A percentile compares a stretch with the other conserved stretches of the same genome.
Conservation (phyloP, 1,140 invertebrate genomes). For the Panagrolaimus sp. region DNA sequence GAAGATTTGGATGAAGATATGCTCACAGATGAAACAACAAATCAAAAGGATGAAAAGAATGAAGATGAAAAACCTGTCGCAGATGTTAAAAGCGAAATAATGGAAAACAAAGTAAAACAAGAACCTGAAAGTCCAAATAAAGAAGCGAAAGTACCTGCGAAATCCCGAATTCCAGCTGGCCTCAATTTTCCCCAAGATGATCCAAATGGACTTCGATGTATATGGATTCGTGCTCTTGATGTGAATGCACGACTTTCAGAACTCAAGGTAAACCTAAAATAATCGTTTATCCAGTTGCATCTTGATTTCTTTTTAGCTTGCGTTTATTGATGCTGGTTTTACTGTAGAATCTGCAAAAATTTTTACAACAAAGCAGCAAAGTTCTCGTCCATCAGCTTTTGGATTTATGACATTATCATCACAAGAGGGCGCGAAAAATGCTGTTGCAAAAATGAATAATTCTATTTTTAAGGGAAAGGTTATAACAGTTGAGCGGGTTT, state of each 20-base stretch:
- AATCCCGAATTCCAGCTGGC: background rate
- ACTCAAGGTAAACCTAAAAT: conserved; percentile 4
- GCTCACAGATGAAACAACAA: background rate
- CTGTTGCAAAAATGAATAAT: conserved; percentile 36
- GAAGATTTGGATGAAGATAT: conserved; percentile 7
- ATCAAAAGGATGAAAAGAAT: background rate
- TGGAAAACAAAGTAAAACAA: background rate
- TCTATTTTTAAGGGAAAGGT: conserved; percentile 48
- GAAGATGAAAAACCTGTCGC: background rate
- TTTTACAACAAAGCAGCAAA: background rate
- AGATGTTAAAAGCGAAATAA: background rate
- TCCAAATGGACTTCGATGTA: background rate
- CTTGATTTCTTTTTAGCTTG: conserved; percentile 7
- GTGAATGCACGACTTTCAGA: background rate
- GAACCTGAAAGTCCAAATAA: background rate
- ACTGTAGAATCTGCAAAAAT: conserved; percentile 1
- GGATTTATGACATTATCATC: conserved; percentile 9
- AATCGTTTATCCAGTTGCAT: background rate
- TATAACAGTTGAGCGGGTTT: conserved; percentile 41
- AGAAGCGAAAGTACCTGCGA: background rate
- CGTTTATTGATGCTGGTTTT: conserved; percentile 13
- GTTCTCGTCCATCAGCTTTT: background rate
- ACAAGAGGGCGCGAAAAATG: conserved; percentile 27
- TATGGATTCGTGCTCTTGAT: conserved; percentile 1
- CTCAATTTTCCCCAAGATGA: conserved; percentile 1